Evolutionary conservation across 2,113 vertebrate species (phyloP).

Genomic region (Herpetotheres cachinnans): DNA sequence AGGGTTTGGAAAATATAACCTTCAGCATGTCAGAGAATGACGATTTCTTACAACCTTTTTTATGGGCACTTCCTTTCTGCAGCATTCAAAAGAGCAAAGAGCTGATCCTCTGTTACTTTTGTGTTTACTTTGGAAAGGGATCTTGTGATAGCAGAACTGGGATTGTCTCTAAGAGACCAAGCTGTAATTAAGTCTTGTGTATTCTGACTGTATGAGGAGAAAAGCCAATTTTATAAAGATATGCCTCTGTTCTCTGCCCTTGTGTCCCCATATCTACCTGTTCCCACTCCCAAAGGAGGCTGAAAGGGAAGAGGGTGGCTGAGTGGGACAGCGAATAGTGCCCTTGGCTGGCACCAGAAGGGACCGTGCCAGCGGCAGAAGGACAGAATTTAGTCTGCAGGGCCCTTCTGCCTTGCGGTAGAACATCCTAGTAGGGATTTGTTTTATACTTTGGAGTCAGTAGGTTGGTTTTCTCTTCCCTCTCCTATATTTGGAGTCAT

Average conservation of each 20-base stretch:
- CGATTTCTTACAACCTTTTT: neutral
- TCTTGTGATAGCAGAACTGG: neutral
- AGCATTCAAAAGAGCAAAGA: neutral
- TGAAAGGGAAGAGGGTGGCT: neutral
- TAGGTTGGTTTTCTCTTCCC: neutral
- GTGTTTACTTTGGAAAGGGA: neutral
- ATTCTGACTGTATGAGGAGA: neutral
- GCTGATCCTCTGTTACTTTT: neutral
- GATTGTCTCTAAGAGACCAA: neutral
- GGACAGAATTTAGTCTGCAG: neutral
- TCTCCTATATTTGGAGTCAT: neutral
- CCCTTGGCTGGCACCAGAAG: neutral
- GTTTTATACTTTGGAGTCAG: neutral
- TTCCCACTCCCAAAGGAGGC: neutral
- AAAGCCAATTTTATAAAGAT: neutral
- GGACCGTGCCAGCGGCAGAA: neutral
- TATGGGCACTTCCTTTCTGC: neutral
- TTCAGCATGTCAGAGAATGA: neutral
- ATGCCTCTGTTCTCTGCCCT: neutral
- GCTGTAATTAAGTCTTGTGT: neutral
- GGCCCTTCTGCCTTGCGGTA: neutral
- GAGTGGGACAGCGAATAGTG: neutral
- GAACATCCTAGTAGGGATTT: neutral
- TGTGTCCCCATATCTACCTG: neutral
- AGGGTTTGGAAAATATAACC: neutral